Base-by-base conservation (phyloP, 2,888 invertebrate genomes). In the Protodeltote pygarga region DNA sequence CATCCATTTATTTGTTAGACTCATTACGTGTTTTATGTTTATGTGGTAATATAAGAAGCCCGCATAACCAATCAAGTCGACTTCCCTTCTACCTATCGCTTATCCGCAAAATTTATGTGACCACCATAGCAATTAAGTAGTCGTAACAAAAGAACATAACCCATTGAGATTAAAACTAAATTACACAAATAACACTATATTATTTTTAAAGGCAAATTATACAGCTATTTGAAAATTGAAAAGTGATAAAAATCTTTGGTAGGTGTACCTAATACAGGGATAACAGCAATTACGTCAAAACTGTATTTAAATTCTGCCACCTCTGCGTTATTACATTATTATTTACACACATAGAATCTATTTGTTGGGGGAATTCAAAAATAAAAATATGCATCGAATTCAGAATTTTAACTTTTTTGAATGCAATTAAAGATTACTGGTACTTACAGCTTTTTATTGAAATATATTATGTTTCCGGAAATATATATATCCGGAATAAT, bases 61-160 rank as follows among this genome's bases (percentile, higher is more conserved):
- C 88, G 86, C 85, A 89, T 88, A 68, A 62, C 65, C 77, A 78
- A 81, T 79, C 70, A 74, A 72, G 58, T 55, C 58, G 50, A 71
- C 73, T 73, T 75, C 73, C 72, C 62, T 67, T 54, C 50, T 57
- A n/a, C n/a, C n/a, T n/a, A 66, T 65, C 59, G 63, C 81, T 84
- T 86, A 86, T 85, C 83, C 79, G 72, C 66, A 70, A 81, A 83
- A 83, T 90, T 89, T 87, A 90, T 87, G 87, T 73, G 77, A 77
- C 87, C 83, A 71, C 79, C 78, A 85, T 75, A 61, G 69, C 64
- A 75, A 79, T 83, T 75, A 81, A 62, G 59, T 47, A 48, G 39
- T 63, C 65, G 69, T 55, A 47, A 48, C 48, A 42, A 54, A 55
- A 39, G 38, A 54, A n/a, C n/a, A n/a, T n/a, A n/a, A 59, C 48